Evolutionary conservation across 2,113 vertebrate species (phyloP), one percentile per base, ranked within the genome.

Genomic region (Hassar affinis): DNA sequence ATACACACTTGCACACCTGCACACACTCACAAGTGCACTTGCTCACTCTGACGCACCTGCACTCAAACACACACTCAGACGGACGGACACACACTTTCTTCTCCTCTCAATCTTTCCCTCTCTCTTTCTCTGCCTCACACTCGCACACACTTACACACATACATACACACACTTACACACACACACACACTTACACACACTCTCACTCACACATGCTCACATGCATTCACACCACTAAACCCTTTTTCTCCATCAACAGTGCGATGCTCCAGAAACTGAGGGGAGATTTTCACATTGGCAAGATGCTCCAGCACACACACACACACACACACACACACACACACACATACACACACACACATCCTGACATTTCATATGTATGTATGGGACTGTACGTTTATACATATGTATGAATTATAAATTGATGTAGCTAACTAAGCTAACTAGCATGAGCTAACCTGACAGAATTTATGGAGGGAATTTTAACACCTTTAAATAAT

Each of bases 211-310:
- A 87, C 83, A 75, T 35, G 30, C 64, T 51, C 80, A 79, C 71
- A 78, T 17, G 59, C 74, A 83, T 56, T 68, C 64, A 68, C 51
- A 81, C 87, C 79, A 74, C 92, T 93, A 93, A 93, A 93, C 89
- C 88, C 89, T 92, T 93, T 92, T 92, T 92, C 90, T 92, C 89
- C 91, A 93, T 92, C 86, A 84, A 91, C 92, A 94, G 93, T 92
- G 91, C 75, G 64, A 91, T 66, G 91, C 88, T 92, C 91, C 91
- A 89, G 92, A 88, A 82, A 83, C 92, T 93, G 92, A 90, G 90
- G 47, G 91, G 92, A 89, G 93, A 92, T 95, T 94, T 94, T 95
- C 93, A 94, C 93, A 92, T 89, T 86, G 87, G 90, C 86, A 85
- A 82, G 80, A 88, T 87, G 88, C 90, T 91, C 77, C 80, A 74